Evolutionary conservation across 2,797 vertebrate genomes (phyloP).

Genomic region (Hemitrygon akajei): DNA sequence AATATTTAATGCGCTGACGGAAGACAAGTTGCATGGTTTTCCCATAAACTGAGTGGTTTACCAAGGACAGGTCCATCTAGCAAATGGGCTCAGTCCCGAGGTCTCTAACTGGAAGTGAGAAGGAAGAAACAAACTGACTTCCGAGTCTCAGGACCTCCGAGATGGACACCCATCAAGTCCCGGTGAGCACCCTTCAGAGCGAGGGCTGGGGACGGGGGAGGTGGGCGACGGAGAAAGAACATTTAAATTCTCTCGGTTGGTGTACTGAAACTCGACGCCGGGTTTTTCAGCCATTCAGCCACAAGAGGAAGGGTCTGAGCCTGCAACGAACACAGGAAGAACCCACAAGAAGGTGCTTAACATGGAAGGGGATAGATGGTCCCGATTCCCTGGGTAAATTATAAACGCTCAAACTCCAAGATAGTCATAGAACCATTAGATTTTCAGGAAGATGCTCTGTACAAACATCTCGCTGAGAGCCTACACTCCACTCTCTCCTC

Average conservation of each 20-base stretch:
- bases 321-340: constrained; percentile 1
- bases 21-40: constrained; percentile 37
- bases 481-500: not conserved
- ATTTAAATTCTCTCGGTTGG: not conserved
- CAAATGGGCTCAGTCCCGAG: not conserved
- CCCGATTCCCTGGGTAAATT: not conserved
- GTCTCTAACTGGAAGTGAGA: not conserved
- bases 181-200: not conserved
- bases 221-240: not conserved
- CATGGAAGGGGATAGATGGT: not conserved
- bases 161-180: not conserved
- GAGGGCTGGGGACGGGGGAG: not conserved
- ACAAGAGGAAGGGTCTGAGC: not conserved
- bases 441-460: not conserved
- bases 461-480: not conserved
- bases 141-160: not conserved
- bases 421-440: not conserved
- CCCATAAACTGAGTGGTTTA: constrained; percentile 33
- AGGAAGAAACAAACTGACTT: not conserved
- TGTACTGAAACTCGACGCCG: not conserved
- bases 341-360: constrained; percentile 26
- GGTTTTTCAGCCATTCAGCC: not conserved
- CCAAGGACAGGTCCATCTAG: not conserved
- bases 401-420: not conserved
- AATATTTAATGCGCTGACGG: constrained; percentile 40